Conservation (phyloP, 2,113 vertebrate genomes). For the Carassius gibelio region DNA sequence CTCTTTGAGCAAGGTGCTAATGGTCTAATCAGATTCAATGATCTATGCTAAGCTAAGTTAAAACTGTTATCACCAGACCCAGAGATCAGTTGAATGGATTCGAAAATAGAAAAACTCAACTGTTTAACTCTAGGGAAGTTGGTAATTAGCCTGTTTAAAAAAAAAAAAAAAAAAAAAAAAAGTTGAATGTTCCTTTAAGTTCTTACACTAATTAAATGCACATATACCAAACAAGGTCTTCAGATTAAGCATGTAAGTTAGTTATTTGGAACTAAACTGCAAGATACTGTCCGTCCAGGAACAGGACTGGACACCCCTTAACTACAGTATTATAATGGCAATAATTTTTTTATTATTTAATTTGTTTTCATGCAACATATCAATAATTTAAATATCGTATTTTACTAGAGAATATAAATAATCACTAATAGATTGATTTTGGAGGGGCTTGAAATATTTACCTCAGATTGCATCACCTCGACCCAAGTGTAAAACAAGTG, state of each 20-base stretch:
- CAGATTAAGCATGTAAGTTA: background rate
- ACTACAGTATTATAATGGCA: background rate
- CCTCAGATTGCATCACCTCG: background rate
- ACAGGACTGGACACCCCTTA: background rate
- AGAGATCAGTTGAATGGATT: too few species aligned
- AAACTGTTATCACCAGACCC: too few species aligned
- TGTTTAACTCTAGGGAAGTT: too few species aligned
- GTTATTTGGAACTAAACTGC: background rate
- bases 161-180: too few species aligned
- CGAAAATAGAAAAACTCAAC: too few species aligned
- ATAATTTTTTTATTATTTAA: background rate
- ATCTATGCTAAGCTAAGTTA: too few species aligned
- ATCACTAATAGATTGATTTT: background rate
- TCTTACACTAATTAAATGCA: background rate
- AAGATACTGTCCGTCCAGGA: background rate
- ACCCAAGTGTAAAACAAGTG: background rate
- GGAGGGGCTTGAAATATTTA: background rate
- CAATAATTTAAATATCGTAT: background rate
- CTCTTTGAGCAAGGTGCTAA: too few species aligned
- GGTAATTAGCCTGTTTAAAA: too few species aligned
- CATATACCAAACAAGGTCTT: background rate
- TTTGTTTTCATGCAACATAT: background rate
- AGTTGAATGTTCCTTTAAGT: too few species aligned
- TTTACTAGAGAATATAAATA: background rate
- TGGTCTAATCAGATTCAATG: too few species aligned